Percentiles rank a stretch among this genome's conserved stretches.
Conservation (phyloP, 1,140 invertebrate genomes). For the Ceratina japonica region DNA sequence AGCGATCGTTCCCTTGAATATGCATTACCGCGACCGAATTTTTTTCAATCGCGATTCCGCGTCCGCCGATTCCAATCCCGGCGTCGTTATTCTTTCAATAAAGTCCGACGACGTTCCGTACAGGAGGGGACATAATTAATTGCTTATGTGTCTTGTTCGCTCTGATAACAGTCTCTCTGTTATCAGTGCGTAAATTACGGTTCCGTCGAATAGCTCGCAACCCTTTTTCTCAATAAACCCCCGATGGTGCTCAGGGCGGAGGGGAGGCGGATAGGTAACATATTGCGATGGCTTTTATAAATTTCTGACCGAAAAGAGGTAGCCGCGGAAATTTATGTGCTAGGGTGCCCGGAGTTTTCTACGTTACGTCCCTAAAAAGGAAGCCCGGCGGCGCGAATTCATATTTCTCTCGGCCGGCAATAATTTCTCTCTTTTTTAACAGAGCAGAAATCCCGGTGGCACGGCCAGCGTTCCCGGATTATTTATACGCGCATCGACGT, state of each 20-base stretch:
- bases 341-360: slow-evolving; percentile 10
- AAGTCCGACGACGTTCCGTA: too few species aligned
- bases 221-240: slow-evolving; percentile 2
- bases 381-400: slow-evolving; percentile 24
- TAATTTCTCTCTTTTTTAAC: slow-evolving; percentile 26
- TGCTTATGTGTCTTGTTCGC: too few species aligned
- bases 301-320: slow-evolving; percentile 25
- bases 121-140: too few species aligned
- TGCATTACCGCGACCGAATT: too few species aligned
- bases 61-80: too few species aligned
- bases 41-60: too few species aligned
- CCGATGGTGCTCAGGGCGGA: neutral
- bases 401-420: slow-evolving; percentile 29
- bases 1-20: neutral
- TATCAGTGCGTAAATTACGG: neutral
- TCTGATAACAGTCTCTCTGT: neutral
- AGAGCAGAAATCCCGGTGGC: slow-evolving; percentile 8
- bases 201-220: neutral
- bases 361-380: slow-evolving; percentile 18
- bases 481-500: neutral
- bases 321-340: slow-evolving; percentile 7
- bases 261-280: neutral
- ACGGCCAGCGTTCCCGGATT: neutral
- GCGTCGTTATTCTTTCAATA: too few species aligned
- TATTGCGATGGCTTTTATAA: slow-evolving; percentile 32